phyloP scores from a whole-genome alignment of 2,797 vertebrate species.

The Allobates femoralis region DNA sequence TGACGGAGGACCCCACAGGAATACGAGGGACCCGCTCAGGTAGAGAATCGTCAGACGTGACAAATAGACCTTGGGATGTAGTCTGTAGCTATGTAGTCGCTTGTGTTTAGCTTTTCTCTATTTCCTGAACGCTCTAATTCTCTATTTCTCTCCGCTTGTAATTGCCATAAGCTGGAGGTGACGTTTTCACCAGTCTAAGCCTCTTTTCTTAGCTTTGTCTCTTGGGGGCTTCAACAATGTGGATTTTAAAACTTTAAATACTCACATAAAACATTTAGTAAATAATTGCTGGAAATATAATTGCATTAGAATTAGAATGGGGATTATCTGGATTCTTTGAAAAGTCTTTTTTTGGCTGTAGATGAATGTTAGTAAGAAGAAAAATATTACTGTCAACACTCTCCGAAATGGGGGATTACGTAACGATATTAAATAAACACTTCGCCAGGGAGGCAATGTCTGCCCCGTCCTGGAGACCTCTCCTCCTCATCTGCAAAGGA shows the following conservation, averaged over 20 bases:
- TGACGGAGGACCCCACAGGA: too few relatives aligned
- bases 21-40: too few relatives aligned
- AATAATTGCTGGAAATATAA: not conserved
- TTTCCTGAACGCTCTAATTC: not conserved
- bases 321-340: not conserved
- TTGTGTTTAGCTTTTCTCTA: not conserved
- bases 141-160: not conserved
- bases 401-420: not conserved
- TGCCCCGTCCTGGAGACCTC: not conserved
- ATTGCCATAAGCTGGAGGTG: not conserved
- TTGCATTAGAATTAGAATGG: not conserved
- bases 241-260: not conserved
- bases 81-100: not conserved
- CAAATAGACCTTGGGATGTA: not conserved
- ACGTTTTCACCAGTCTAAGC: slow-evolving; percentile 5
- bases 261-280: not conserved
- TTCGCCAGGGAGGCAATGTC: not conserved
- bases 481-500: not conserved
- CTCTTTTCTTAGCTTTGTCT: not conserved
- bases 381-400: not conserved
- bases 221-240: not conserved
- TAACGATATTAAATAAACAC: not conserved
- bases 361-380: not conserved
- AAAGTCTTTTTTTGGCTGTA: not conserved
- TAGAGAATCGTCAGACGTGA: too few relatives aligned